These are phyloP conservation scores for Calameuta filiformis DNA, from an alignment of 2,888 invertebrate species.

Conservation along the genomic window DNA sequence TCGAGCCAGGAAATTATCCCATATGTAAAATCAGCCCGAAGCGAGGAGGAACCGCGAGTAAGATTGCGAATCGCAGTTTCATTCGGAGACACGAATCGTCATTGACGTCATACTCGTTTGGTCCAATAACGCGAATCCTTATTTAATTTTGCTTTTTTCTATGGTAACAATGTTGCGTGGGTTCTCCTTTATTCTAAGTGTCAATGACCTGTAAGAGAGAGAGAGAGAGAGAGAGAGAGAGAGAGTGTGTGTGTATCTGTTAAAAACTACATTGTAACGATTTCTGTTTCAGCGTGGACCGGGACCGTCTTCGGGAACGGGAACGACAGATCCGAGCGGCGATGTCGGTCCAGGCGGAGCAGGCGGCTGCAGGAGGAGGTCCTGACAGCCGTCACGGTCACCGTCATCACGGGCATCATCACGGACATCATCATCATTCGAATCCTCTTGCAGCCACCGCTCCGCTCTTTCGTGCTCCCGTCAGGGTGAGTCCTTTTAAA, in stretches of 20 bases:
- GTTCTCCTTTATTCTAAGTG: not conserved
- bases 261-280: not conserved
- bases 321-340: constrained; percentile 82
- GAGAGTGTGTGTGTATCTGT: not conserved
- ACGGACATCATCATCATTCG: constrained; percentile 52
- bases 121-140: too few species aligned
- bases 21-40: too few species aligned
- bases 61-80: too few species aligned
- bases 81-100: too few species aligned
- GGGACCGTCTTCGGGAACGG: constrained; percentile 82
- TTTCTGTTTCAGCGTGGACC: constrained; percentile 68
- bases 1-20: too few species aligned
- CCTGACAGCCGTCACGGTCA: constrained; percentile 76
- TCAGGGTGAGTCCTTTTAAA: constrained; percentile 49
- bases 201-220: too few species aligned
- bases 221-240: not conserved
- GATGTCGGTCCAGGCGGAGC: constrained; percentile 76
- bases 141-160: not conserved
- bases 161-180: not conserved
- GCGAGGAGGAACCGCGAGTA: too few species aligned
- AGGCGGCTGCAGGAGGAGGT: constrained; percentile 72
- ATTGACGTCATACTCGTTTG: too few species aligned
- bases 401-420: constrained; percentile 61
- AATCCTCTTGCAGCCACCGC: constrained; percentile 49
- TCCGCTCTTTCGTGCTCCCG: constrained; percentile 57